Evolutionary conservation across 2,888 invertebrate genomes (phyloP), one percentile per base, ranked within the genome.

Genomic region (Eupithecia vulgata): DNA sequence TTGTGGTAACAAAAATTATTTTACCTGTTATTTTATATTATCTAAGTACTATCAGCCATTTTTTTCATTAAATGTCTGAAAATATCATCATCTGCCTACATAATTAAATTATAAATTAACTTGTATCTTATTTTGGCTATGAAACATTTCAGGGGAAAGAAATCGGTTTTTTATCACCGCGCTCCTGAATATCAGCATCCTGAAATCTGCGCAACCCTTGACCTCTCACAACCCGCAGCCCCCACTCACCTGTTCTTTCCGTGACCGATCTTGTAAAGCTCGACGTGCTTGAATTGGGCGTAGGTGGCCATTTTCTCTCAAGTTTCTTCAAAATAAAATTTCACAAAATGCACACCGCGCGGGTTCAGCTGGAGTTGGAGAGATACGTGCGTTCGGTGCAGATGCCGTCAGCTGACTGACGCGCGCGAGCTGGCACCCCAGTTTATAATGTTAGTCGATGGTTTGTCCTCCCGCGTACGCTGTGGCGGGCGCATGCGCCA

Each of bases 201-300:
- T 72, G 72, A 75, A 75, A 75, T 75, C 90, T 87, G 81, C 82
- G 81, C 83, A 81, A 81, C 80, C 79, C 76, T 78, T 81, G 79
- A 82, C 79, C 77, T 79, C 73, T 72, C 74, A 68, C 68, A 78
- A 79, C 70, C 74, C 80, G 57, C 78, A 78, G 76, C 76, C 74
- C 72, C 67, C 69, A 74, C 88, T 90, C 82, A 98, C 98, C 98
- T 97, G 95, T 97, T 97, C 95, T 98, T 98, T 91, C 98, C 97
- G 94, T 97, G 97, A 91, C 98, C 98, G 91, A 98, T 97, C 95
- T 98, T 98, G 96, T 98, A 98, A 86, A 98, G 96, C 95, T 98
- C 98, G 93, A 98, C 97, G 95, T 98, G 98, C 95, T 98, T 97
- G 95, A 98, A 98, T 83, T 97, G 97, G 90, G 98, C 97, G 95